A percentile compares a stretch with the other conserved stretches of the same genome.
Conservation (phyloP, 1,140 invertebrate species). For the Heliconius hermathena region DNA sequence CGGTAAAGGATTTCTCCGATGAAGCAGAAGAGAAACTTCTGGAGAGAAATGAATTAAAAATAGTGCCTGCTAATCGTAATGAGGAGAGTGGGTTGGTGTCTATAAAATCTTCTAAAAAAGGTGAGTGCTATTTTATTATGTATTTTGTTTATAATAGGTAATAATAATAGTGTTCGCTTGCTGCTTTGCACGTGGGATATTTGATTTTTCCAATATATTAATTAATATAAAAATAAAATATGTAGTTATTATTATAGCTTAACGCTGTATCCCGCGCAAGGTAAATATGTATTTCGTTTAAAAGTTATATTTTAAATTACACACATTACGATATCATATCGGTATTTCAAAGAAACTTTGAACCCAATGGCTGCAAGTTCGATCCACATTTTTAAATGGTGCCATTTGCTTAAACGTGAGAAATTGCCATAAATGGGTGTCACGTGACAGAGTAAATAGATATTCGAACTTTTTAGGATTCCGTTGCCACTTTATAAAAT, state of each 20-base stretch:
- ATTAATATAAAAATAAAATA: too few relatives aligned
- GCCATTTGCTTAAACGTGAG: neutral
- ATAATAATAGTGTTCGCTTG: too few relatives aligned
- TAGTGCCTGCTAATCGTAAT: constrained; percentile 41
- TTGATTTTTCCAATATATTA: too few relatives aligned
- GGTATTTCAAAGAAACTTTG: too few relatives aligned
- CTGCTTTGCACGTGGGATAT: too few relatives aligned
- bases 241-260: too few relatives aligned
- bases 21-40: constrained; percentile 65
- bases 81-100: constrained; percentile 51
- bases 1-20: constrained; percentile 51
- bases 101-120: constrained; percentile 69
- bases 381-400: neutral
- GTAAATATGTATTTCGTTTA: too few relatives aligned
- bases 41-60: constrained; percentile 46
- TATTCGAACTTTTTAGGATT: neutral
- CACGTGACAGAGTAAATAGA: neutral
- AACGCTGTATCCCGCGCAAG: too few relatives aligned
- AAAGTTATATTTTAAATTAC: too few relatives aligned
- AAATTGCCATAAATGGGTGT: neutral
- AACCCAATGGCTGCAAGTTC: too few relatives aligned
- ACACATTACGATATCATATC: too few relatives aligned
- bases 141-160: neutral
- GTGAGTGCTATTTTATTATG: constrained; percentile 37
- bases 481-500: too few relatives aligned